These are phyloP conservation scores for Lamprotornis superbus DNA, from an alignment of 2,113 vertebrate species.

Conservation along the genomic window DNA sequence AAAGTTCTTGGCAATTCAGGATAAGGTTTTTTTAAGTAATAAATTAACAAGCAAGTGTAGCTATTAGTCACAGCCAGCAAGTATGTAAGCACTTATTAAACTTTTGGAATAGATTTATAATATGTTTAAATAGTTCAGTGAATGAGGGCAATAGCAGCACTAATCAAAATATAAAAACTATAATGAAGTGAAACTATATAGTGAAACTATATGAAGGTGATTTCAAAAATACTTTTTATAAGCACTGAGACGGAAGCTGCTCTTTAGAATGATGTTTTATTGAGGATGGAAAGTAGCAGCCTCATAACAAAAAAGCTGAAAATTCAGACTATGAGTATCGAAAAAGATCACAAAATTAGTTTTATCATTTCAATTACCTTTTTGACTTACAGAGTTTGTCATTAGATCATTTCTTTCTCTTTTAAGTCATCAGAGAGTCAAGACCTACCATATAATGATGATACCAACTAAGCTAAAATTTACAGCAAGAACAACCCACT, in stretches of 20 bases:
- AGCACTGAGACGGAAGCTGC: background rate
- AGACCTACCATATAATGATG: background rate
- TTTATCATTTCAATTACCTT: slow-evolving; percentile 12
- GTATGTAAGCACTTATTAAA: background rate
- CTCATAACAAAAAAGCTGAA: background rate
- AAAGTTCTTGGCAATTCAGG: background rate
- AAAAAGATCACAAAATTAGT: background rate
- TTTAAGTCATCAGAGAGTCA: background rate
- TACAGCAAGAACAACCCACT: background rate
- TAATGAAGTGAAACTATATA: background rate
- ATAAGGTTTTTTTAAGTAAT: background rate
- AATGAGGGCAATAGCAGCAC: background rate
- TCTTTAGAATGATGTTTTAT: slow-evolving; percentile 3
- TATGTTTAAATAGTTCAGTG: background rate
- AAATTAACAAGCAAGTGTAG: background rate
- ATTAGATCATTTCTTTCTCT: background rate
- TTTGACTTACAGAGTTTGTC: slow-evolving; percentile 4
- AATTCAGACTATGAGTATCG: rapidly evolving
- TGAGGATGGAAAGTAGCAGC: background rate
- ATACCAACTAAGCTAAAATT: background rate
- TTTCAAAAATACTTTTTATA: background rate
- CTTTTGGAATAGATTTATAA: background rate
- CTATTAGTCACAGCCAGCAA: background rate
- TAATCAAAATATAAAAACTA: background rate
- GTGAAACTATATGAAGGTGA: background rate